Evolutionary conservation across 2,797 vertebrate species (phyloP).

Genomic region (Anguilla megastoma): DNA sequence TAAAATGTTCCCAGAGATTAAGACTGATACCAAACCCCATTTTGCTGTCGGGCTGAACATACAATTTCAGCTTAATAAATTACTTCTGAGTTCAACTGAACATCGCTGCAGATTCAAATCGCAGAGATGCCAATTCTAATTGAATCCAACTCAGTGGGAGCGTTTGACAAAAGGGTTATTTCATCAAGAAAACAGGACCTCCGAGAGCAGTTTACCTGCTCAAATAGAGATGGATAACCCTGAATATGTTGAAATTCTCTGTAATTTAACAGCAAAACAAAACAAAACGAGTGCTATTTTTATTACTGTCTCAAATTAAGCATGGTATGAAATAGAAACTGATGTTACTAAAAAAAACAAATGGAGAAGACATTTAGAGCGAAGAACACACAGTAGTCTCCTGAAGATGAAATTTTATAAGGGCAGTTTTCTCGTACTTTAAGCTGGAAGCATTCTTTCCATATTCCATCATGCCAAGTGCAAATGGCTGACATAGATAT

Average conservation of each 20-base stretch:
- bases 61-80: neutral
- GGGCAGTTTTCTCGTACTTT: neutral
- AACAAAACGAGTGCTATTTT: neutral
- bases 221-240: neutral
- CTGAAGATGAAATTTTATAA: neutral
- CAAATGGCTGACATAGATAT: neutral
- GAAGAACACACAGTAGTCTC: slow-evolving; percentile 43
- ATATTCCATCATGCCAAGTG: neutral
- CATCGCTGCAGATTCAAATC: neutral
- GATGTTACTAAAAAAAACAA: neutral
- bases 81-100: slow-evolving; percentile 2
- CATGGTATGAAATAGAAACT: neutral
- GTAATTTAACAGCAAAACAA: neutral
- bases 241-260: neutral
- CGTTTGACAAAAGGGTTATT: neutral
- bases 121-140: slow-evolving; percentile 14
- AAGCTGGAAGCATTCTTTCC: neutral
- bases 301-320: neutral
- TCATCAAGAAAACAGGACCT: neutral
- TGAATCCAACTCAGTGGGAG: neutral
- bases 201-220: neutral
- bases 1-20: neutral
- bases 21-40: neutral
- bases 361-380: neutral
- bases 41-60: neutral